Evolutionary conservation across 2,113 vertebrate species (phyloP), one percentile per base, ranked within the genome.

Genomic region (Syngnathus typhle): DNA sequence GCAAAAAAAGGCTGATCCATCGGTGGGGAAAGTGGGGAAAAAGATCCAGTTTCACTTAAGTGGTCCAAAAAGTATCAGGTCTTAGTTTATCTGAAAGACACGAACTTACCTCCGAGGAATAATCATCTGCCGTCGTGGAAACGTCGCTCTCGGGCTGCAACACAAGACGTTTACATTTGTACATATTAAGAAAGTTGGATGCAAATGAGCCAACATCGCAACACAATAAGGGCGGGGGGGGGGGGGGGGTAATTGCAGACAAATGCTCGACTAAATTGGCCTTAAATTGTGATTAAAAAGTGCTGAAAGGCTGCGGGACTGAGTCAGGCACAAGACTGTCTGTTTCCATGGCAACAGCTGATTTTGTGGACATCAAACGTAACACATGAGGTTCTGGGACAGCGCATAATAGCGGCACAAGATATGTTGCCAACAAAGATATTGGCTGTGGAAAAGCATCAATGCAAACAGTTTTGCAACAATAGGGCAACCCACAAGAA

Each of bases 61-160:
- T 52, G 49, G 8, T 6, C 49, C 19, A 52, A 52, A 52, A 52
- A 52, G 8, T 0, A 52, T 52, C 27, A 32, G 27, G 27, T 32
- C 27, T 32, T 32, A 32, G 27, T 32, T 32, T 32, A 3, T 32
- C 27, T 32, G 27, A 32, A 32, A 32, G 27, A 32, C 27, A 32
- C 27, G 27, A 32, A 32, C 92, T 95, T 92, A 98, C 96, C 95
- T 99, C 96, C 49, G 96, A 96, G 67, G 94, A 96, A 82, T 91
- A 97, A 88, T 98, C 95, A 86, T 98, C 95, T 43, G 94, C 93
- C 18, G 95, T 95, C 32, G 94, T 94, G 39, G 94, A 95, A 84
- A 96, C 88, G 85, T 98, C 95, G 87, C 93, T 96, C 88, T 99
- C 95, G 0, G 88, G 93, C 96, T 99, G 91, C 1, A 65, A 65